Percentiles rank a stretch among this genome's conserved stretches.
Evolutionary conservation across 2,113 vertebrate genomes (phyloP).

Genomic region (Epinephelus lanceolatus): DNA sequence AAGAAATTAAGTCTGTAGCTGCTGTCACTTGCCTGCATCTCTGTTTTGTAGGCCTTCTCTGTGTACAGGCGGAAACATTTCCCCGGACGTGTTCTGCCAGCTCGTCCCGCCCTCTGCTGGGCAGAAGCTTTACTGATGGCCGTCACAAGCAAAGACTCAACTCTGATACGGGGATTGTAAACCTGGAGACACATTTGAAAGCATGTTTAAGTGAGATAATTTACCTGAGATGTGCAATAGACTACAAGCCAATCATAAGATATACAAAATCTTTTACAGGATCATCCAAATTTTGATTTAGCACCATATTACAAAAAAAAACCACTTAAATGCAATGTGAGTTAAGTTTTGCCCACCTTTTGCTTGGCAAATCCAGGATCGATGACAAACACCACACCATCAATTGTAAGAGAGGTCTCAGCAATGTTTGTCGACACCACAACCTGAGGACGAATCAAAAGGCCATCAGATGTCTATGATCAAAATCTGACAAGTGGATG

Average conservation of each 20-base stretch:
- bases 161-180: conserved; percentile 98
- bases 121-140: conserved; percentile 99
- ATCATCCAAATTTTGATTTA: neutral
- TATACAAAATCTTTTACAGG: neutral
- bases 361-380: conserved; percentile 99
- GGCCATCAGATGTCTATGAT: neutral
- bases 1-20: neutral
- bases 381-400: conserved; percentile 98
- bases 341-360: conserved; percentile 85
- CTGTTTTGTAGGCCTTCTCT: conserved; percentile 99
- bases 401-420: conserved; percentile 98
- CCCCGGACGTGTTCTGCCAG: conserved; percentile 96
- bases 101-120: conserved; percentile 98
- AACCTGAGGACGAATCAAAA: conserved; percentile 85
- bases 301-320: neutral
- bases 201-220: neutral
- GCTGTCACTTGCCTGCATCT: conserved; percentile 95
- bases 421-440: conserved; percentile 99
- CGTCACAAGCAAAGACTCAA: conserved; percentile 97
- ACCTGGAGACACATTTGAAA: conserved; percentile 83
- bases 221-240: neutral
- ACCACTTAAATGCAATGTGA: neutral
- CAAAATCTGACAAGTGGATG: neutral
- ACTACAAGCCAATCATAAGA: neutral
- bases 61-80: conserved; percentile 99